Evolutionary conservation across 92 coral and sea anemone genomes (phyloP).

Genomic region (Palythoa grandis): DNA sequence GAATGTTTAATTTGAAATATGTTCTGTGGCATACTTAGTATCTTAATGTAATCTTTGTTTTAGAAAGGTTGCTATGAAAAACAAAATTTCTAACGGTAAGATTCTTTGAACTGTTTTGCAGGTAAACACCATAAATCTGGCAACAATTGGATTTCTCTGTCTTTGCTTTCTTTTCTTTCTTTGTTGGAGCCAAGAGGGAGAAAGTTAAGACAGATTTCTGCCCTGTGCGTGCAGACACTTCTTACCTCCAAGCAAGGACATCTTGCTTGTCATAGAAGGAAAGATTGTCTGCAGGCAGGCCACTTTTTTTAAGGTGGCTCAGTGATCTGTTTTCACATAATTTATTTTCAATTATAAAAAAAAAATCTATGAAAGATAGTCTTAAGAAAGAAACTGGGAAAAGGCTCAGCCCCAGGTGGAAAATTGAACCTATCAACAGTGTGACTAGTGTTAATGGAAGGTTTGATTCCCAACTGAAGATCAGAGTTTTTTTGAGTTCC

Average conservation of each 20-base stretch:
- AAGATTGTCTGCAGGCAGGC: not conserved
- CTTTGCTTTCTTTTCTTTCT: not conserved
- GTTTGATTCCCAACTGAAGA: too few relatives aligned
- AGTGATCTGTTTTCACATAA: too few relatives aligned
- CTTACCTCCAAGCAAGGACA: not conserved
- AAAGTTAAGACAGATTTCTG: not conserved
- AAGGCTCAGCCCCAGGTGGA: too few relatives aligned
- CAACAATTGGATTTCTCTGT: not conserved
- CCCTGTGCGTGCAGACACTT: not conserved
- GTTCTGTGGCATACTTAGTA: too few relatives aligned
- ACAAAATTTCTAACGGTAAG: constrained; percentile 11
- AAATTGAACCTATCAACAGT: too few relatives aligned
- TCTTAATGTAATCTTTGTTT: not conserved
- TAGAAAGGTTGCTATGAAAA: not conserved
- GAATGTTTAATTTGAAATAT: not conserved
- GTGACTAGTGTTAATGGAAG: too few relatives aligned
- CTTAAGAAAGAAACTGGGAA: too few relatives aligned
- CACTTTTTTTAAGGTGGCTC: not conserved
- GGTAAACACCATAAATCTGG: constrained; percentile 4
- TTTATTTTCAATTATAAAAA: too few relatives aligned
- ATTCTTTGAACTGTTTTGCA: constrained; percentile 27
- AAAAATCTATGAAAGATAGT: too few relatives aligned
- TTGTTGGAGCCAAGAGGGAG: not conserved
- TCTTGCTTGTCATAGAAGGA: not conserved
- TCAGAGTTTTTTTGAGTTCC: too few relatives aligned